Percentiles rank a stretch among this genome's conserved stretches.
Conservation (phyloP, 2,888 invertebrate genomes). For the Trilocha varians region DNA sequence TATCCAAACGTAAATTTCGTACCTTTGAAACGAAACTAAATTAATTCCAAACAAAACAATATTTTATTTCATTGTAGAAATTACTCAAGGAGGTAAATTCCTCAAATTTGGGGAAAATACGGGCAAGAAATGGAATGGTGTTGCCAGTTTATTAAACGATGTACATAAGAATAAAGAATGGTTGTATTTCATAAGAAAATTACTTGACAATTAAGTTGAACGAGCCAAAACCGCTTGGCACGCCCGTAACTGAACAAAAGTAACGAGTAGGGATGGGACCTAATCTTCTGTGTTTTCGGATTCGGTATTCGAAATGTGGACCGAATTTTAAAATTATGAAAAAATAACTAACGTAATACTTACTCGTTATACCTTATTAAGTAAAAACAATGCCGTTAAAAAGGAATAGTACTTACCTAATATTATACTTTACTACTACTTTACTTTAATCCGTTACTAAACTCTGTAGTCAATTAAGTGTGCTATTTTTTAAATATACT, state of each 20-base stretch:
- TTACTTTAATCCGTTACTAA: no score
- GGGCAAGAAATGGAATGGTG: constrained; percentile 6
- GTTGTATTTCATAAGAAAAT: constrained; percentile 20
- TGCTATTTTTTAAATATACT: no score
- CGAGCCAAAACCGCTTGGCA: constrained; percentile 42
- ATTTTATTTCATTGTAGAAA: no score
- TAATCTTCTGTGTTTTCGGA: background rate
- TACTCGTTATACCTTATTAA: no score
- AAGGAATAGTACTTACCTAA: no score
- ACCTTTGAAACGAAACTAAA: no score
- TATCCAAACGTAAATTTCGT: no score
- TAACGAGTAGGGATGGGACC: constrained; percentile 9
- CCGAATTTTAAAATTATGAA: background rate
- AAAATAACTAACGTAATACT: no score
- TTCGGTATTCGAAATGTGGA: background rate
- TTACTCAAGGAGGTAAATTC: background rate
- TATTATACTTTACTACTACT: no score
- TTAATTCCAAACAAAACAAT: no score
- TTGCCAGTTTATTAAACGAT: constrained; percentile 6
- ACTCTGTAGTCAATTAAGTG: no score
- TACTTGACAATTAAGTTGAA: constrained; percentile 27
- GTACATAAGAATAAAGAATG: constrained; percentile 6
- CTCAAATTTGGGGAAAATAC: constrained; percentile 2
- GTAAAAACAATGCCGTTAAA: no score
- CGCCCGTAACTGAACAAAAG: constrained; percentile 24